Evolutionary conservation across 1,140 invertebrate species (phyloP), one percentile per base, ranked within the genome.

Genomic region (Chymomyza costata): DNA sequence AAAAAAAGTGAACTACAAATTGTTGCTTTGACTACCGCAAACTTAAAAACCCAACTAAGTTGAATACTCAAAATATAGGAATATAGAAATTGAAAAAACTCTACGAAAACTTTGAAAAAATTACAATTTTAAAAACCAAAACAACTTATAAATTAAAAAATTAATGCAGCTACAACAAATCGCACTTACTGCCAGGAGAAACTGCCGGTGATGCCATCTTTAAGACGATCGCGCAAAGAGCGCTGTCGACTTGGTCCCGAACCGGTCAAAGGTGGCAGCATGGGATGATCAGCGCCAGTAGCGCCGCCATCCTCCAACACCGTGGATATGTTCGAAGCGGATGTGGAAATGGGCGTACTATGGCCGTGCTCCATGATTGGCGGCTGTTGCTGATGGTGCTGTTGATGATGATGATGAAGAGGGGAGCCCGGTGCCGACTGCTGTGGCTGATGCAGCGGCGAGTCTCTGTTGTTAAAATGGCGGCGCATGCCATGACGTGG

Each of bases 181-280:
- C 41, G 40, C 18, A 92, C 91, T 92, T 88, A 92, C 91, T 92
- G 91, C 91, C 91, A 92, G 61, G 89, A 89, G 73, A 92, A 91
- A 83, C 91, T 91, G 80, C 90, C 90, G 19, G 91, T 90, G 84
- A 93, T 92, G 65, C 91, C 91, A 38, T 93, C 91, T 74, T 91
- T 89, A 31, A 93, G 88, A 14, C 91, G 88, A 82, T 93, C 92
- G 81, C 91, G 91, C 63, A 93, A 84, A 1, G 90, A 91, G 28
- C 90, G 89, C 60, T 91, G 87, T 35, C 90, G 78, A 56, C 89
- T 88, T 15, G 89, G 88, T 15, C 88, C 90, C n/a, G 90, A 89
- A 32, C 90, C 90, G 25, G 47, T 83, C 6, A 85, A 25, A 3
- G 84, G 83, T 38, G 84, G 83, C 57, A 85, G 34, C 7, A 65